These are phyloP conservation scores for Cyprinella venusta DNA, from an alignment of 2,797 vertebrate genomes.

Conservation along the genomic window DNA sequence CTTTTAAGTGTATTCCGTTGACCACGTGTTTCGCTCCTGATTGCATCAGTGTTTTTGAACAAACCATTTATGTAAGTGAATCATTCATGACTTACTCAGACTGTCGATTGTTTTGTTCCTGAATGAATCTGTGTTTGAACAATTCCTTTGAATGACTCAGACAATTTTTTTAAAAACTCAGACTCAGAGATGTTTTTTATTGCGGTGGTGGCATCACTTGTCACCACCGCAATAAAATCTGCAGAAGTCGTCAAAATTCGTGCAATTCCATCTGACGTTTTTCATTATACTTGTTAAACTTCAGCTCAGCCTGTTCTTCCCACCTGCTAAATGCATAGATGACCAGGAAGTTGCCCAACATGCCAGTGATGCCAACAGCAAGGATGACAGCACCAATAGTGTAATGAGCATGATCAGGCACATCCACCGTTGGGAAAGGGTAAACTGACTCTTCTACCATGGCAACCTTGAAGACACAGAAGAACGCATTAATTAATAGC, in stretches of 20 bases:
- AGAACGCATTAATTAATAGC: conserved; percentile 21
- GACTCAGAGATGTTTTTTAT: no score
- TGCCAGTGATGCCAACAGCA: conserved; percentile 88
- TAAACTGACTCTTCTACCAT: conserved; percentile 63
- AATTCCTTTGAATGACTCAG: not conserved
- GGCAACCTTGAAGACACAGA: conserved; percentile 72
- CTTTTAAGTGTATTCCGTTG: no score
- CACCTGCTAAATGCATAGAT: conserved; percentile 96
- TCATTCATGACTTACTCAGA: not conserved
- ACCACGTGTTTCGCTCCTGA: no score
- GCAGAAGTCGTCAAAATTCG: not conserved
- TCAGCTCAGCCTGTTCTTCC: not conserved
- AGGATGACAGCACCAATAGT: conserved; percentile 88
- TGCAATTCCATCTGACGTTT: not conserved
- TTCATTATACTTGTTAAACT: not conserved
- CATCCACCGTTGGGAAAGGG: conserved; percentile 86
- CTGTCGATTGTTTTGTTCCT: not conserved
- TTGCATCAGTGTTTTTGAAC: not conserved
- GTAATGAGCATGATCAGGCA: conserved; percentile 92
- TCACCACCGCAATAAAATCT: not conserved
- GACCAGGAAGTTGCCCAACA: conserved; percentile 90
- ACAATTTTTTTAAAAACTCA: not conserved
- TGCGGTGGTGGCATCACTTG: not conserved
- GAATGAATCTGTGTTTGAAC: not conserved
- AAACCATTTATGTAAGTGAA: not conserved